Evolutionary conservation across 2,113 vertebrate genomes (phyloP), one percentile per base, ranked within the genome.

Genomic region (Paratilapia polleni): DNA sequence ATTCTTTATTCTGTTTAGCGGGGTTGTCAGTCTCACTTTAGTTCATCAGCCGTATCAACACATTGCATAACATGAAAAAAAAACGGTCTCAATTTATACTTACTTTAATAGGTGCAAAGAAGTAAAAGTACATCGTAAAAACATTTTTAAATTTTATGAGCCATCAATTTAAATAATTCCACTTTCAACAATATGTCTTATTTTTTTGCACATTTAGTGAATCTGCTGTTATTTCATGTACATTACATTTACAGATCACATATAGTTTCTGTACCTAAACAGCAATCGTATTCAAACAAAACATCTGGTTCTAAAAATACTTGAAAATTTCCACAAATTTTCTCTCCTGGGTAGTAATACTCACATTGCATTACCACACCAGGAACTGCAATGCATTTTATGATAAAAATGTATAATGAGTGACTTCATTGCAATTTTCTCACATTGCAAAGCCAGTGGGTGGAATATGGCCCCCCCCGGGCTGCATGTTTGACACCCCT

Each of bases 401-500:
- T n/a, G 47, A 34, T 34, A 31, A 73, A 54, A 73, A 73, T 36
- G 19, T 73, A 19, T 54, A 73, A 31, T 8, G 11, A 54, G 49
- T 73, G 19, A 73, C 11, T n/a, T 73, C 43, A 73, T 52, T 73
- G 66, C 47, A 73, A n/a, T 73, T 73, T 73, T 73, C 66, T 73
- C 24, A 73, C 6, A 7, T 20, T 52, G 66, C 26, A 73, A 52
- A 31, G 26, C 0, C 19, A 54, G 13, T 54, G 68, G 6, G 47
- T 73, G 20, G 4, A 73, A 73, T 14, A 34, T 73, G 64, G 64
- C 17, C 64, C 22, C 22, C 28, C 64, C 14, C 1, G 41, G 41
- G 22, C 41, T 12, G 47, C 19, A 73, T 73, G 43, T 31, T 52
- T 0, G 17, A 73, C 43, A 73, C 24, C 43, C 43, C 10, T 3